Percentiles rank a stretch among this genome's conserved stretches.
phyloP scores from a whole-genome alignment of 2,113 vertebrate species.

The Empidonax alnorum region DNA sequence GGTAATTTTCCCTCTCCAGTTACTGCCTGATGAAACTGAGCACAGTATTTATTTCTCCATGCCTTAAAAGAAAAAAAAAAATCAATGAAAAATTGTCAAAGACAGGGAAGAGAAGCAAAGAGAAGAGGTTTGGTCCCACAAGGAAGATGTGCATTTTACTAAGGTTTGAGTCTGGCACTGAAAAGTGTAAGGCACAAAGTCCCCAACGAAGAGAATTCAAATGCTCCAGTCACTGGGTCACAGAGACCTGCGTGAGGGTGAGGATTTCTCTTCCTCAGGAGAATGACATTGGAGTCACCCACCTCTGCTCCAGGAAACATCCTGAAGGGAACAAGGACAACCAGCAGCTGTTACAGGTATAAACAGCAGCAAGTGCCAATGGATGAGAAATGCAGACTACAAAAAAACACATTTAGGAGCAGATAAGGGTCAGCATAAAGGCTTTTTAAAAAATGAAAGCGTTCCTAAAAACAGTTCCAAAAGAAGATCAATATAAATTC shows the following conservation, averaged over 20 bases:
- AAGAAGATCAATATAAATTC: slow-evolving; percentile 4
- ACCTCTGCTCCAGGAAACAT: neutral
- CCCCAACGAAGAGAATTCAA: neutral
- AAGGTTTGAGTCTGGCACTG: neutral
- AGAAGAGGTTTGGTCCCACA: neutral
- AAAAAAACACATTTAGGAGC: neutral
- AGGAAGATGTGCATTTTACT: neutral
- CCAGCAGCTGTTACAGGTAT: neutral
- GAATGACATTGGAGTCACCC: neutral
- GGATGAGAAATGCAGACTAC: neutral
- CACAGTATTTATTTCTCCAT: neutral
- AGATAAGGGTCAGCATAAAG: neutral
- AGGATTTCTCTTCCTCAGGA: neutral
- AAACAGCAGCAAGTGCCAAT: neutral
- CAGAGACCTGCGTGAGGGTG: neutral
- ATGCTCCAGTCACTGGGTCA: neutral
- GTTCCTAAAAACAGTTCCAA: neutral
- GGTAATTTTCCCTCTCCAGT: neutral
- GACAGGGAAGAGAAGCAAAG: neutral
- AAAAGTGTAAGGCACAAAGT: neutral
- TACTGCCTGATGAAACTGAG: neutral
- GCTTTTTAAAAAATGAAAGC: neutral
- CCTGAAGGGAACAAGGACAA: neutral
- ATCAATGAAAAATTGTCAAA: neutral
- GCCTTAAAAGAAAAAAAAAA: neutral